Evolutionary conservation across 2,113 vertebrate species (phyloP).

Genomic region (Cyanocitta stelleri): DNA sequence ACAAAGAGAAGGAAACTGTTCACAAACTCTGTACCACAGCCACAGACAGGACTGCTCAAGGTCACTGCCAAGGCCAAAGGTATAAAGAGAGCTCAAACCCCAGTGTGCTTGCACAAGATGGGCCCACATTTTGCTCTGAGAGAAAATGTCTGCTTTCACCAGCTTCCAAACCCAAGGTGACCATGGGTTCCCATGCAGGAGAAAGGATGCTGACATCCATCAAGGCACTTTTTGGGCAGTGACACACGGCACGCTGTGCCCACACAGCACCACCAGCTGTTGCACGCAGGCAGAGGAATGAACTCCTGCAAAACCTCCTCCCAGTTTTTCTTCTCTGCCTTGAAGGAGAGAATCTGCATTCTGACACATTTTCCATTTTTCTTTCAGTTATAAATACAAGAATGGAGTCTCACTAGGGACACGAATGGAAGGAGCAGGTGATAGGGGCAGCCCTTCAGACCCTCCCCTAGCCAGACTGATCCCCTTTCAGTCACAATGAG

Average conservation of each 20-base stretch:
- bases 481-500: not conserved
- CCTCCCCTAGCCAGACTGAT: not conserved
- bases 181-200: rapidly evolving
- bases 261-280: not conserved
- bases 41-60: not conserved
- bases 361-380: not conserved
- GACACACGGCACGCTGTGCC: rapidly evolving
- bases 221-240: not conserved
- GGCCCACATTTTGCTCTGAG: not conserved
- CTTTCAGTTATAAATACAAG: not conserved
- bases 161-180: not conserved
- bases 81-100: not conserved
- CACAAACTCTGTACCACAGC: not conserved
- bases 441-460: not conserved
- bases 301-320: not conserved
- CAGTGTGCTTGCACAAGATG: not conserved
- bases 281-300: not conserved
- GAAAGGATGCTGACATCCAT: not conserved
- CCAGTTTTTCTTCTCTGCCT: not conserved
- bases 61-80: rapidly evolving
- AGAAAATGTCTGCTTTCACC: not conserved
- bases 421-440: rapidly evolving
- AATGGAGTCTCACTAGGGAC: not conserved
- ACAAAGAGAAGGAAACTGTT: not conserved
- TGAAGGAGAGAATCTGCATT: not conserved